phyloP scores from a whole-genome alignment of 1,140 invertebrate species.

The Micrasema minimum region DNA sequence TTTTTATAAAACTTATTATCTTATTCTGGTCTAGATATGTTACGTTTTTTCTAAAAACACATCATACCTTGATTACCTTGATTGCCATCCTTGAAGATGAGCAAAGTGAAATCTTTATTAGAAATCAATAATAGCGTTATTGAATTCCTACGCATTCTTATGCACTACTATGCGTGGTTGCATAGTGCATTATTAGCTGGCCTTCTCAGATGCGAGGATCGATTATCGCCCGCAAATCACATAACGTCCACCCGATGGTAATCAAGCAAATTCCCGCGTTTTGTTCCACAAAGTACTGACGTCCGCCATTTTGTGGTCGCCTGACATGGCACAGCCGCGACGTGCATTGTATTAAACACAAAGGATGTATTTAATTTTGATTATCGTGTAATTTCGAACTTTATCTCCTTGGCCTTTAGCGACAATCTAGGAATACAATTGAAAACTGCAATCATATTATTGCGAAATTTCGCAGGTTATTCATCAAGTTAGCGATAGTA shows the following conservation, averaged over 20 bases:
- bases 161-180: too few relatives aligned
- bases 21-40: too few relatives aligned
- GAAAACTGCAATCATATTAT: too few relatives aligned
- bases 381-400: constrained; percentile 13
- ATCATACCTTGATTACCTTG: too few relatives aligned
- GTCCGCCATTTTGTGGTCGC: neutral
- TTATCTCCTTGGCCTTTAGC: constrained; percentile 12
- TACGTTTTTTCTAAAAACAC: too few relatives aligned
- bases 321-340: neutral
- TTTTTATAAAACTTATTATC: too few relatives aligned
- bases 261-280: constrained; percentile 13
- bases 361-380: constrained; percentile 18
- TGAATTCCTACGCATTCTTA: too few relatives aligned
- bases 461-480: too few relatives aligned
- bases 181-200: neutral
- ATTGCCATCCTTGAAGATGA: too few relatives aligned
- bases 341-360: neutral
- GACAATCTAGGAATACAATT: neutral
- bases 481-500: too few relatives aligned
- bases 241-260: constrained; percentile 21
- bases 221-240: constrained; percentile 25
- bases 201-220: constrained; percentile 7
- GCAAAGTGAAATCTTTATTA: too few relatives aligned
- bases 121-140: too few relatives aligned
- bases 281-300: constrained; percentile 6